phyloP scores from a whole-genome alignment of 1,140 invertebrate species.

The Drosophila carrolli region DNA sequence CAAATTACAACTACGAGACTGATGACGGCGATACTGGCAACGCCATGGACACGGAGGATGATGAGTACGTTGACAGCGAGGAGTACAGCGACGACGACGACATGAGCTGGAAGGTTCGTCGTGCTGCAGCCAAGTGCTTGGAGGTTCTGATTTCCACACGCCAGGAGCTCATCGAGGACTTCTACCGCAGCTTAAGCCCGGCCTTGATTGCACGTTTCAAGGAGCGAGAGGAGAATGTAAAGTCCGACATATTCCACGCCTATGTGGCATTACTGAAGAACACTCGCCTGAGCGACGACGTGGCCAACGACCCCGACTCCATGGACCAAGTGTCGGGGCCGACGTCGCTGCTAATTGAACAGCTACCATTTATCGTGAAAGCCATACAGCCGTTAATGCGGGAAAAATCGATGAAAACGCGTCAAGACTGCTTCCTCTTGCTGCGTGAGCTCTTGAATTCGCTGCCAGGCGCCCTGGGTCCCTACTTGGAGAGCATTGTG shows the following conservation, averaged over 20 bases:
- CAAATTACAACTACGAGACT: conserved; percentile 98
- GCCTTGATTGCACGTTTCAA: conserved; percentile 96
- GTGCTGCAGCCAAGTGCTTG: conserved; percentile 98
- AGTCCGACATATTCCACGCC: conserved; percentile 98
- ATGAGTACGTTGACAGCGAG: conserved; percentile 92
- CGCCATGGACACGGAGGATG: conserved; percentile 88
- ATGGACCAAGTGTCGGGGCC: conserved; percentile 90
- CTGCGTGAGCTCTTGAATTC: conserved; percentile 96
- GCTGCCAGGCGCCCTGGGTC: conserved; percentile 93
- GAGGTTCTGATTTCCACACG: conserved; percentile 97
- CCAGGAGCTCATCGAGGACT: conserved; percentile 95
- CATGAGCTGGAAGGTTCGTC: conserved; percentile 99
- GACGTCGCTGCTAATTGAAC: conserved; percentile 89
- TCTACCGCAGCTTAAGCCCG: conserved; percentile 95
- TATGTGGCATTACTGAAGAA: conserved; percentile 97
- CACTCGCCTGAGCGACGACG: conserved; percentile 90
- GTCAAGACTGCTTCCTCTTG: conserved; percentile 96
- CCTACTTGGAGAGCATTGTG: conserved; percentile 93
- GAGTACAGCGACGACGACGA: conserved; percentile 99
- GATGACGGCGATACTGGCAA: conserved; percentile 88
- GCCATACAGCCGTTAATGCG: conserved; percentile 96
- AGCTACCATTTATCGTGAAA: conserved; percentile 90
- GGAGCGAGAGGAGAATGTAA: conserved; percentile 99
- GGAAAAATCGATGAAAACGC: conserved; percentile 96
- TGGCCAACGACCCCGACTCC: conserved; percentile 89